Evolutionary conservation across 2,797 vertebrate genomes (phyloP), one percentile per base, ranked within the genome.

Genomic region (Esox lucius): DNA sequence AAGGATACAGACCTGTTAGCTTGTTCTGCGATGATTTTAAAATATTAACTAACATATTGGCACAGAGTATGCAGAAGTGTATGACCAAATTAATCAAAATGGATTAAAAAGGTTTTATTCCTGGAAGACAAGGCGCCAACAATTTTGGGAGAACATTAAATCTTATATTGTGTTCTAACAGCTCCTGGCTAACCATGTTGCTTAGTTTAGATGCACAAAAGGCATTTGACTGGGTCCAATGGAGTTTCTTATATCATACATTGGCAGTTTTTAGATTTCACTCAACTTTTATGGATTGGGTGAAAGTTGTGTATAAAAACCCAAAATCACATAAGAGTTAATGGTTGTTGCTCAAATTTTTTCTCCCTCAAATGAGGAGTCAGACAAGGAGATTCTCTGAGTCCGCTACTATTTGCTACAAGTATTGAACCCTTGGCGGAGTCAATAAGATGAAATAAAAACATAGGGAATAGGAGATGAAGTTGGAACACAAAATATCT

Each of bases 121-220:
- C 68, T 0, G 64, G 53, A 0, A 66, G 66, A n/a, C 65, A 70
- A 7, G 56, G 56, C 5, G 56, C 42, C 2, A 70, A 75, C 46
- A 77, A 71, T 48, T 73, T 73, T 19, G 73, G 78, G 48, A 76
- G 66, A 49, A 66, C 46, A 53, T 69, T 78, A 62, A 78, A 77
- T 77, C 2, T 80, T 6, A 56, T 66, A 1, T 73, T 49, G n/a
- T 48, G 61, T 3, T 24, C 39, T 33, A 62, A 46, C 3, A 70
- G 31, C 19, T 4, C 53, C 1, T 46, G 42, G 9, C 19, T 65
- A 19, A 56, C 28, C 19, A 56, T 46, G 59, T 12, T 72, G 39
- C 70, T 39, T 9, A 72, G 62, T 59, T 53, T 71, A 53, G 42
- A 62, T 77, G 62, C 46, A 16, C 61, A 48, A 49, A 66, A 31